Conservation (phyloP, 2,113 vertebrate species). For the Cephalopholis sonnerati region DNA sequence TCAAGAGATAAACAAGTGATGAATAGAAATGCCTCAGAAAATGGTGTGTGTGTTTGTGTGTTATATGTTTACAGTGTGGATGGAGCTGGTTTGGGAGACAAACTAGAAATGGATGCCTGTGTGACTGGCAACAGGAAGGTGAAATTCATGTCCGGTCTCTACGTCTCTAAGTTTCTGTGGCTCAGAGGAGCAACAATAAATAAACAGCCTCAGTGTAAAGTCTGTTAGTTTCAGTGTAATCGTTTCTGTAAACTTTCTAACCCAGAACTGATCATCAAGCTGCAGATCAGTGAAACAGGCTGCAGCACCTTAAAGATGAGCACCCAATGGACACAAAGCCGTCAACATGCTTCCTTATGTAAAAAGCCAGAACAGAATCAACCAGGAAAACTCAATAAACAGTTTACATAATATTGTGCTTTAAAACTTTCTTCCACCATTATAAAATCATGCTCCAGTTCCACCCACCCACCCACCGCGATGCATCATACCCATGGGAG, state of each 20-base stretch:
- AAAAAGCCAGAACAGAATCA: slow-evolving; percentile 6
- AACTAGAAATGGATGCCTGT: background rate
- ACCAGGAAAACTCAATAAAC: background rate
- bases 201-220: background rate
- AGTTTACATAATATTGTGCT: slow-evolving; percentile 40
- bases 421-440: slow-evolving; percentile 59
- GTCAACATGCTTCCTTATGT: background rate
- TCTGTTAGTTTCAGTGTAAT: background rate
- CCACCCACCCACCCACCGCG: background rate
- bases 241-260: slow-evolving; percentile 1
- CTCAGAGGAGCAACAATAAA: background rate
- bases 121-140: background rate
- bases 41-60: background rate
- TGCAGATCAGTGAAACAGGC: background rate
- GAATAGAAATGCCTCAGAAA: background rate
- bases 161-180: too few species aligned
- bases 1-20: background rate
- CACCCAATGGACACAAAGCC: slow-evolving; percentile 38
- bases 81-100: background rate
- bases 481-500: slow-evolving; percentile 7
- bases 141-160: too few species aligned
- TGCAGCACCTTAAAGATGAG: background rate
- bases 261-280: background rate
- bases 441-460: slow-evolving; percentile 39
- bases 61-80: background rate